Percentiles rank a stretch among this genome's conserved stretches.
These are phyloP conservation scores for Leptopilina drosophilae DNA, from an alignment of 2,888 invertebrate genomes.

Conservation along the genomic window DNA sequence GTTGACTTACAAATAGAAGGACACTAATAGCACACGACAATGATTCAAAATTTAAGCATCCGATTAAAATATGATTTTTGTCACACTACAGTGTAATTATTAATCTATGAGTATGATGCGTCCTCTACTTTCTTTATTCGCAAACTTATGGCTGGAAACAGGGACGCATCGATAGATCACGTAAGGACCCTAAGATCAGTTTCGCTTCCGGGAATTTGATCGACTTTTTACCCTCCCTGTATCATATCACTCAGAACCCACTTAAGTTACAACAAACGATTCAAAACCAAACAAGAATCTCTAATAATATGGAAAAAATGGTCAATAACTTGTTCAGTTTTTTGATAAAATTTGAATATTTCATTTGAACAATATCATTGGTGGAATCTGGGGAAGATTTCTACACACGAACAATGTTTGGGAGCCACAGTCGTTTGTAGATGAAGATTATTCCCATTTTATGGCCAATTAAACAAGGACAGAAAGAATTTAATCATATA, in stretches of 20 bases:
- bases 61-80: background rate
- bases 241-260: constrained; percentile 13
- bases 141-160: background rate
- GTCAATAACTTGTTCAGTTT: background rate
- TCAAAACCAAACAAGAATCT: constrained; percentile 26
- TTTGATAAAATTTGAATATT: background rate
- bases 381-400: constrained; percentile 45
- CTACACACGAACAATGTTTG: constrained; percentile 58
- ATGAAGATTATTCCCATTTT: constrained; percentile 70
- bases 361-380: constrained; percentile 2
- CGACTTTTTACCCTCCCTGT: constrained; percentile 57
- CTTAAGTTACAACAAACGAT: constrained; percentile 35
- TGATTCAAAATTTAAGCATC: background rate
- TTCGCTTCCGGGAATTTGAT: constrained; percentile 69
- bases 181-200: constrained; percentile 57
- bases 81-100: background rate
- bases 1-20: background rate
- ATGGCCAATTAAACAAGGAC: constrained; percentile 69
- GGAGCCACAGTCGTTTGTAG: constrained; percentile 62
- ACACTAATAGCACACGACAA: background rate
- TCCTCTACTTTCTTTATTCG: constrained; percentile 21
- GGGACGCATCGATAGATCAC: constrained; percentile 56
- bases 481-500: too few relatives aligned
- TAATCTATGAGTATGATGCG: background rate
- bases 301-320: background rate